Percentiles rank a stretch among this genome's conserved stretches.
phyloP scores from a whole-genome alignment of 53 echinoderm and acorn worm genomes.

The Actinopyga echinites region DNA sequence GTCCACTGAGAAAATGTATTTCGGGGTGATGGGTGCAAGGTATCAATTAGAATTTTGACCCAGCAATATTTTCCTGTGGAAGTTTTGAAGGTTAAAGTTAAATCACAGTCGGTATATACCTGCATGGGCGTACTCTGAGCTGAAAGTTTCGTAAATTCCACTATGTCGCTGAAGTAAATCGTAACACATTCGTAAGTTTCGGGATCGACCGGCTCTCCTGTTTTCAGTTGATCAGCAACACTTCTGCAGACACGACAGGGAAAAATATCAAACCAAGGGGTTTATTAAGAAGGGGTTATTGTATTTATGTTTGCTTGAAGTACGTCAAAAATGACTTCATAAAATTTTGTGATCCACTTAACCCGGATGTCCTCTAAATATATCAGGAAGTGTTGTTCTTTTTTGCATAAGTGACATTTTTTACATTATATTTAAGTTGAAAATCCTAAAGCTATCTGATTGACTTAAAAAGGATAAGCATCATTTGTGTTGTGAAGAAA shows the following conservation, averaged over 20 bases:
- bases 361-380: no score
- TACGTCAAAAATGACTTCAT: no score
- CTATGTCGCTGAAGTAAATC: constrained; percentile 84
- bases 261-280: neutral
- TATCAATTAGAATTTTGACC: no score
- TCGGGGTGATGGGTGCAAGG: no score
- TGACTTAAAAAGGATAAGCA: no score
- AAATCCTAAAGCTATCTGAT: no score
- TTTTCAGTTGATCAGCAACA: constrained; percentile 73
- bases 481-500: no score
- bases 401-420: neutral
- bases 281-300: neutral
- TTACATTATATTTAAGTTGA: no score
- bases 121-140: constrained; percentile 79
- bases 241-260: constrained; percentile 30
- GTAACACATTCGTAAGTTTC: constrained; percentile 72
- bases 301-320: no score
- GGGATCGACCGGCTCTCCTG: constrained; percentile 65
- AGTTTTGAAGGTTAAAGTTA: neutral
- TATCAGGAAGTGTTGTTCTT: neutral
- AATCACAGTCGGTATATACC: constrained; percentile 21
- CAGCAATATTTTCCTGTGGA: no score
- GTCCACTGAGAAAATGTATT: no score
- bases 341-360: no score
- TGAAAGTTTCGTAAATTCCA: constrained; percentile 71